Base-by-base conservation (phyloP, 2,888 invertebrate species). In the Dryococelus australis region DNA sequence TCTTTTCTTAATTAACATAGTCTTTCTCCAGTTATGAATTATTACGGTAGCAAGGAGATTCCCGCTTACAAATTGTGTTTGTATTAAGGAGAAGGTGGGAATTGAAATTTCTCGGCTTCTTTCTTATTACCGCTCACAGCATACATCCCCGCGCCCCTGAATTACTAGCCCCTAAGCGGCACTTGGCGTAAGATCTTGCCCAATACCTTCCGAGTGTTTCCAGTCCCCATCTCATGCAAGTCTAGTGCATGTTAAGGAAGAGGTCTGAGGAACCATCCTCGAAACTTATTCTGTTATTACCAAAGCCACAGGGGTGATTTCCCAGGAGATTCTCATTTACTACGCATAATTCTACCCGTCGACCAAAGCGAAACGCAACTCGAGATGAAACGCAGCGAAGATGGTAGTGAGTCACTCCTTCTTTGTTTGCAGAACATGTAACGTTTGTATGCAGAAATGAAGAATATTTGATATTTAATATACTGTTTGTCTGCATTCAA, bases 161-260 rank as follows among this genome's bases (percentile, higher is more conserved):
- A 65, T 65, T 65, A 65, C 65, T 65, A 65, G 20, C 65, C 65
- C 65, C 65, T 24, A n/a, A 65, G 65, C 65, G 65, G 24, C 65
- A 65, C 10, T 65, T 65, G 65, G 65, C 65, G 65, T 65, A 24
- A 65, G 65, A 24, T 65, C 65, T 65, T 20, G 20, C 65, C 65
- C 20, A 16, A 24, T 65, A 24, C 20, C 65, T 35, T 35, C 35
- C 35, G 35, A 35, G 35, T 4, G 35, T 35, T 35, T 35, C n/a
- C n/a, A n/a, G 65, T 28, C 47, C 53, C 35, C 86, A 86, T 86
- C 86, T 86, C 86, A 86, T 86, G 86, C 53, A 86, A 86, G 86
- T 86, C 86, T 86, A 86, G 86, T 53, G 86, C 86, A 86, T n/a
- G 53, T 79, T 86, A 86, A 86, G 65, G 65, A 65, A 65, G 51